Conservation (phyloP, 2,888 invertebrate species). For the Keiferia lycopersicella region DNA sequence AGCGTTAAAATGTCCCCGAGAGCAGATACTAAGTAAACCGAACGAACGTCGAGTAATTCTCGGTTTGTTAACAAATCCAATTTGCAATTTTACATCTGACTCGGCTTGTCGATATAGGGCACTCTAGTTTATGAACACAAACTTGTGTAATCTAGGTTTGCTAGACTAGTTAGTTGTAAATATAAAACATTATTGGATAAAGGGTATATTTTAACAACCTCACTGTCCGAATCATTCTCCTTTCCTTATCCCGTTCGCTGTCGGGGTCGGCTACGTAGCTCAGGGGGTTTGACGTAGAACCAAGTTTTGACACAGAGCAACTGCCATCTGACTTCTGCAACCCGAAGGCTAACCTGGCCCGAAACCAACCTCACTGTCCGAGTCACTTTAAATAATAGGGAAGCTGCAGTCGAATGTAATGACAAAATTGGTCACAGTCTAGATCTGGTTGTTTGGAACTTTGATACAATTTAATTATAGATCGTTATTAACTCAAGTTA, state of each 20-base stretch:
- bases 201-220: neutral
- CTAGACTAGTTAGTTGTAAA: neutral
- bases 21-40: slow-evolving; percentile 2
- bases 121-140: neutral
- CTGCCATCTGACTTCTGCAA: no score
- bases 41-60: slow-evolving; percentile 9
- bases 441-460: neutral
- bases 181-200: neutral
- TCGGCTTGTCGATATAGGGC: slow-evolving; percentile 6
- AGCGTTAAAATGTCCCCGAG: slow-evolving; percentile 12
- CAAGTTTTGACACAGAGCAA: no score
- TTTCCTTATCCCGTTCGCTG: no score
- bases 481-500: neutral
- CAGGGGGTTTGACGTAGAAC: no score
- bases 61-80: slow-evolving; percentile 14
- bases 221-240: no score
- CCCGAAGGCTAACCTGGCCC: no score
- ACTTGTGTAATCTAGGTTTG: neutral
- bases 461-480: slow-evolving; percentile 5
- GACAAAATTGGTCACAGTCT: neutral
- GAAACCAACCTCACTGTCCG: no score
- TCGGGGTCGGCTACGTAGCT: no score
- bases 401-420: neutral
- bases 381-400: neutral
- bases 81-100: slow-evolving; percentile 13